Percentiles rank a stretch among this genome's conserved stretches.
Conservation (phyloP, 2,113 vertebrate species). For the Lipotes vexillifer region DNA sequence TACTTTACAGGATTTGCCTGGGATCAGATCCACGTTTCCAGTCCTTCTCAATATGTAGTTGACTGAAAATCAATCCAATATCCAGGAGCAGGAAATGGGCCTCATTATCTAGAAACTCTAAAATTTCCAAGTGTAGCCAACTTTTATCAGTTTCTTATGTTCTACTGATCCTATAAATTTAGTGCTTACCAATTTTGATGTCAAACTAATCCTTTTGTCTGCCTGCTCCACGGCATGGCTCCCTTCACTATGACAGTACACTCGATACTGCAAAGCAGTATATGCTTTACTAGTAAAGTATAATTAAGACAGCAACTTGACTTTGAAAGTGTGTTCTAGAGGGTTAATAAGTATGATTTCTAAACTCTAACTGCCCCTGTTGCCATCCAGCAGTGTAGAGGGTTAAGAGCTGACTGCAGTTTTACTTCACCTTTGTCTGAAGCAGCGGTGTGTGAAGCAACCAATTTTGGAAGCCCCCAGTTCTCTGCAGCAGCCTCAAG, state of each 20-base stretch:
- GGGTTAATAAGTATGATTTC: background rate
- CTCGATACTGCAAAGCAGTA: background rate
- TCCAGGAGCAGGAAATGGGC: background rate
- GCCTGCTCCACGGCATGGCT: background rate
- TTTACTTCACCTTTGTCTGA: background rate
- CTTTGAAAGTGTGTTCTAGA: background rate
- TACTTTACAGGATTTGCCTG: too few species aligned
- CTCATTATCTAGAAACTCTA: background rate
- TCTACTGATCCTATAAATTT: background rate
- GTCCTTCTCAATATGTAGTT: too few species aligned
- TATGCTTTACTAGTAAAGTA: background rate
- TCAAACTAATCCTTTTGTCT: background rate
- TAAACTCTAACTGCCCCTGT: background rate
- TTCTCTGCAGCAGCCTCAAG: background rate
- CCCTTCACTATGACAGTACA: background rate
- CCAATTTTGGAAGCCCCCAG: background rate
- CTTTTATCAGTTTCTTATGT: background rate
- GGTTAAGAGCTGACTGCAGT: too few species aligned
- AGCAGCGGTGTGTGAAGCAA: background rate
- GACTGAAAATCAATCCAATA: background rate
- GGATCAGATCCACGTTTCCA: too few species aligned
- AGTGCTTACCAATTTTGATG: background rate
- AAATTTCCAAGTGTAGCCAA: background rate
- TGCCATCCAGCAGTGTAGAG: accelerated
- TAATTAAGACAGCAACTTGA: background rate